Evolutionary conservation across 2,113 vertebrate genomes (phyloP).

Genomic region (Ivindomyrus marchei): DNA sequence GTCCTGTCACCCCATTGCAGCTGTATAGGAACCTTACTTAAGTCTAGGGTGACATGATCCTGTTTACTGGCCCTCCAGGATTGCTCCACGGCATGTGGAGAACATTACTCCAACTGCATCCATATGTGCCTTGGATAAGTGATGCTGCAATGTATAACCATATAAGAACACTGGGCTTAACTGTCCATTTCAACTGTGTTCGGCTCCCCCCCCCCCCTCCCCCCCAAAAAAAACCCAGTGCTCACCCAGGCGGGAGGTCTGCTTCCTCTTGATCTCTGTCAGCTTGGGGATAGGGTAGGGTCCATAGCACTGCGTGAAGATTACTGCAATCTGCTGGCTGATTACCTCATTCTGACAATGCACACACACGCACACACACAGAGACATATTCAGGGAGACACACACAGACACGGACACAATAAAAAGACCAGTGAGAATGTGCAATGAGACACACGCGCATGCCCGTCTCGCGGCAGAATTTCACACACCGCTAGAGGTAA

Average conservation of each 20-base stretch:
- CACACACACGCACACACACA: conserved; percentile 30
- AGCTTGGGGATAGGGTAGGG: conserved; percentile 97
- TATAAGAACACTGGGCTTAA: not conserved
- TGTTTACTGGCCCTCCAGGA: not conserved
- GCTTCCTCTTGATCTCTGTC: conserved; percentile 90
- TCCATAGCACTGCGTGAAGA: conserved; percentile 96
- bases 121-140: not conserved
- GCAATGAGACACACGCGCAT: conserved; percentile 3
- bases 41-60: not conserved
- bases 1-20: not conserved
- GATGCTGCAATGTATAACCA: not conserved
- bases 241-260: conserved; percentile 82
- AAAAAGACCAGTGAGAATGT: not conserved
- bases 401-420: not conserved
- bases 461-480: not conserved
- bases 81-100: not conserved
- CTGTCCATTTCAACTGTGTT: not conserved
- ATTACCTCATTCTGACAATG: conserved; percentile 88
- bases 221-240: not conserved
- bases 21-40: not conserved
- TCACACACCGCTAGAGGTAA: conserved; percentile 1
- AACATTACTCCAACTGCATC: not conserved
- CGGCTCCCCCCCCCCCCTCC: not conserved
- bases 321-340: conserved; percentile 89
- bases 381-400: not conserved